Conservation (phyloP, 1,140 invertebrate genomes). For the Habropoda laboriosa region DNA sequence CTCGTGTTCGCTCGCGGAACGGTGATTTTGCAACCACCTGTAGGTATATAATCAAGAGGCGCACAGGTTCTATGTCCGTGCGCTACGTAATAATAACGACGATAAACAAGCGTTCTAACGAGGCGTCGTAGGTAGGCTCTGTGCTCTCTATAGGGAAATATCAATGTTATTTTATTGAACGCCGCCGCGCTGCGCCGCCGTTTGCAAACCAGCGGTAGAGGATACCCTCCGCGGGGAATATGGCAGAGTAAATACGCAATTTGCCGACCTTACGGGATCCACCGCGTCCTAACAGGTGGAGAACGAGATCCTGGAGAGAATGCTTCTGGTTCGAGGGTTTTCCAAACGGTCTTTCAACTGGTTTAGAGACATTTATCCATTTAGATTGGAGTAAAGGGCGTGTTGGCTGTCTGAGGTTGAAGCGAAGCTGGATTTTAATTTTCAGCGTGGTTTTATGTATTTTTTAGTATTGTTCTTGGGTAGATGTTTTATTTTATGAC, state of each 20-base stretch:
- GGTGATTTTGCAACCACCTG: slow-evolving; percentile 70
- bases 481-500: no score
- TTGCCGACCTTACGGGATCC: slow-evolving; percentile 42
- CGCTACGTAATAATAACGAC: slow-evolving; percentile 71
- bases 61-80: slow-evolving; percentile 42
- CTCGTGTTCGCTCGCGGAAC: slow-evolving; percentile 20
- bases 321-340: neutral
- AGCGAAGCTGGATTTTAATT: neutral
- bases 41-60: slow-evolving; percentile 49
- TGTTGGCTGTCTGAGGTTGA: no score
- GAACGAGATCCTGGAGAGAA: neutral
- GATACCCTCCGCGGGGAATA: slow-evolving; percentile 64
- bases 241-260: slow-evolving; percentile 69
- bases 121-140: slow-evolving; percentile 38
- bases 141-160: slow-evolving; percentile 61
- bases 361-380: no score
- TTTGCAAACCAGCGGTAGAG: no score
- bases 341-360: no score
- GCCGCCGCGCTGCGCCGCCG: slow-evolving; percentile 3
- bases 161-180: slow-evolving; percentile 78
- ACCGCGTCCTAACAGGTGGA: slow-evolving; percentile 58
- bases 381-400: neutral
- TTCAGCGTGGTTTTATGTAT: no score
- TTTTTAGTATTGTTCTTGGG: no score
- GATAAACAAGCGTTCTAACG: slow-evolving; percentile 73